Percentiles rank a stretch among this genome's conserved stretches.
phyloP scores from a whole-genome alignment of 1,140 invertebrate genomes.

The Popillia japonica region DNA sequence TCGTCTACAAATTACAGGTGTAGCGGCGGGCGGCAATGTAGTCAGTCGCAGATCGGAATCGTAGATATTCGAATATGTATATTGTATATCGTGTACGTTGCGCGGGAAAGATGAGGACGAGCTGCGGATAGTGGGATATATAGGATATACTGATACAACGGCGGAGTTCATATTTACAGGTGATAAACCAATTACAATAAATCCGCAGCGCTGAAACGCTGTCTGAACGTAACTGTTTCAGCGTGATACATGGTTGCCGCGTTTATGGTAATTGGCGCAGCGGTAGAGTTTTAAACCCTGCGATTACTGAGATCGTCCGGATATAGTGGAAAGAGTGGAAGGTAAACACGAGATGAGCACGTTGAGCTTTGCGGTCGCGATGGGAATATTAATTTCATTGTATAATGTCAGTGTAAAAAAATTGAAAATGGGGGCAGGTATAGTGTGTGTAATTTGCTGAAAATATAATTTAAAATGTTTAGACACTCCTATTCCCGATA shows the following conservation, averaged over 20 bases:
- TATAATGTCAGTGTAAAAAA: background rate
- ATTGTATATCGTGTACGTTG: background rate
- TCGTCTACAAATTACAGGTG: conserved; percentile 46
- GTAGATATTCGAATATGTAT: conserved; percentile 23
- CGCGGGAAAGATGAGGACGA: background rate
- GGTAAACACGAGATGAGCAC: conserved; percentile 14
- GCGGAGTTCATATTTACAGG: conserved; percentile 43
- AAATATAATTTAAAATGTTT: no score
- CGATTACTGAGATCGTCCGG: background rate
- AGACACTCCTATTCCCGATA: no score
- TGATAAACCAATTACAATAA: conserved; percentile 44
- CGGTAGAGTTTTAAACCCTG: conserved; percentile 2
- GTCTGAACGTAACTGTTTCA: background rate
- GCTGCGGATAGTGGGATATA: background rate
- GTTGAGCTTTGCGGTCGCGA: background rate
- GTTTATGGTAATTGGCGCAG: conserved; percentile 12
- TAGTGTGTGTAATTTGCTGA: no score
- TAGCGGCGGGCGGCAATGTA: conserved; percentile 21
- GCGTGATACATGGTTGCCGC: conserved; percentile 11
- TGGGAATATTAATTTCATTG: conserved; percentile 13
- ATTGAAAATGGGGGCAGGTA: background rate
- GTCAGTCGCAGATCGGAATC: conserved; percentile 42
- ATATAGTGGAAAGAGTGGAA: background rate
- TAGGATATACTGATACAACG: background rate
- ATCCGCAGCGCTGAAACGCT: conserved; percentile 25